phyloP scores from a whole-genome alignment of 1,140 invertebrate species.

The Adoxophyes honmai region DNA sequence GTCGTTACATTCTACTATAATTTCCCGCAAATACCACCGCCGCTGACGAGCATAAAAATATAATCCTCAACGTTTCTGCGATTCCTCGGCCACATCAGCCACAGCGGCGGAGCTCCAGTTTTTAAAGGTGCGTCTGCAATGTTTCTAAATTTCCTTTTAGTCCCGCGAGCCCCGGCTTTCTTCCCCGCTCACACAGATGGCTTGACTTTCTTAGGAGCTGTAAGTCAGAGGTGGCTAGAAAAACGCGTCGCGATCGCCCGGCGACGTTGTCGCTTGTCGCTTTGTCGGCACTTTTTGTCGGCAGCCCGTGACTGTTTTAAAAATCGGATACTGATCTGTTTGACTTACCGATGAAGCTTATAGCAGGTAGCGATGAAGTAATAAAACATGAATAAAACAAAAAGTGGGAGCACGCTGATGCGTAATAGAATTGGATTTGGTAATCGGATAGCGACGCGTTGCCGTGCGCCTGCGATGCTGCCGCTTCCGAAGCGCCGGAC shows the following conservation, averaged over 20 bases:
- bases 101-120: too few species aligned
- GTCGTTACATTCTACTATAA: too few species aligned
- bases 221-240: neutral
- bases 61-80: too few species aligned
- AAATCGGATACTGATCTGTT: slow-evolving; percentile 15
- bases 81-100: too few species aligned
- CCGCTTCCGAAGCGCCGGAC: neutral
- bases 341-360: slow-evolving; percentile 1
- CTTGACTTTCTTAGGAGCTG: too few species aligned
- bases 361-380: slow-evolving; percentile 13
- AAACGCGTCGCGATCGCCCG: neutral
- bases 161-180: too few species aligned
- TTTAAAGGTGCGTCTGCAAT: too few species aligned
- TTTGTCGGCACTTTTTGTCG: slow-evolving; percentile 16
- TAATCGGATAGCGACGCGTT: neutral
- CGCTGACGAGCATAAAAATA: too few species aligned
- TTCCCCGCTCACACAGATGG: too few species aligned
- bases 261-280: neutral
- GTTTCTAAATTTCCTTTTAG: too few species aligned
- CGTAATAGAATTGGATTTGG: neutral
- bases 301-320: slow-evolving; percentile 16
- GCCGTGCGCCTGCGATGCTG: neutral
- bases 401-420: neutral
- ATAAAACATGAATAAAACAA: slow-evolving; percentile 13
- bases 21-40: too few species aligned